Percentiles rank a stretch among this genome's conserved stretches.
These are phyloP conservation scores for Poeciliopsis paucimaculata DNA, from an alignment of 2,797 vertebrate species.

Conservation along the genomic window DNA sequence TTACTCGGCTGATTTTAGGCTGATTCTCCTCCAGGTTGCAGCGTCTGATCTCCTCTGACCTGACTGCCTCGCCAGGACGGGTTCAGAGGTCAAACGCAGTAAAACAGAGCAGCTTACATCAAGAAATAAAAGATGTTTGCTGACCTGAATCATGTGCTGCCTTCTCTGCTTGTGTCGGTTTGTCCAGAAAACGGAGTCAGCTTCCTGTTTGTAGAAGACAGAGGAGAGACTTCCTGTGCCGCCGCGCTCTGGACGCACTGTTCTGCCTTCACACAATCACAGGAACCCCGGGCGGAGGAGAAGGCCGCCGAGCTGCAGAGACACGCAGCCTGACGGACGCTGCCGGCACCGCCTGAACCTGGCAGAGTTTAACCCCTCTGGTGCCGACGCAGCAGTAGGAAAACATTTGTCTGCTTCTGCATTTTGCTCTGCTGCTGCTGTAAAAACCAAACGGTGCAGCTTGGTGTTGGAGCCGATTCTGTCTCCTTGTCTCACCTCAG, in stretches of 20 bases:
- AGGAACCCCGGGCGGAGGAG: constrained; percentile 80
- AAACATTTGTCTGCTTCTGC: constrained; percentile 72
- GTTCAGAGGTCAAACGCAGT: constrained; percentile 16
- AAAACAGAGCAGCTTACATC: constrained; percentile 23
- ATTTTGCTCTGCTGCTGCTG: constrained; percentile 61
- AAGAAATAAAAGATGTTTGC: constrained; percentile 24
- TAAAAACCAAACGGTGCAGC: constrained; percentile 58
- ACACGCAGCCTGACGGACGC: constrained; percentile 24
- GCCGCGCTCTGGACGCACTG: constrained; percentile 77
- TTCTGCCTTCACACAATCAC: constrained; percentile 81
- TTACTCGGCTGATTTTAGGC: too few species aligned
- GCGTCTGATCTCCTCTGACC: constrained; percentile 4
- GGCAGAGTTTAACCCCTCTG: constrained; percentile 23
- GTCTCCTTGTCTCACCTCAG: too few species aligned
- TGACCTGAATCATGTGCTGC: constrained; percentile 31
- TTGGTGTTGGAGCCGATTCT: constrained; percentile 13
- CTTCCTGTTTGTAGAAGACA: constrained; percentile 83
- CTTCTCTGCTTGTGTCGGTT: constrained; percentile 26
- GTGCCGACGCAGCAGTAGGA: constrained; percentile 2
- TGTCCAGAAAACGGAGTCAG: constrained; percentile 50
- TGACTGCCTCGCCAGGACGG: constrained; percentile 1
- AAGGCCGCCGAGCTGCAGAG: constrained; percentile 33
- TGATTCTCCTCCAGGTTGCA: neutral
- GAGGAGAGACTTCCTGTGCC: constrained; percentile 81
- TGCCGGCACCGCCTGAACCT: constrained; percentile 12